Conservation (phyloP, 2,888 invertebrate genomes). For the Calliopum simillimum region DNA sequence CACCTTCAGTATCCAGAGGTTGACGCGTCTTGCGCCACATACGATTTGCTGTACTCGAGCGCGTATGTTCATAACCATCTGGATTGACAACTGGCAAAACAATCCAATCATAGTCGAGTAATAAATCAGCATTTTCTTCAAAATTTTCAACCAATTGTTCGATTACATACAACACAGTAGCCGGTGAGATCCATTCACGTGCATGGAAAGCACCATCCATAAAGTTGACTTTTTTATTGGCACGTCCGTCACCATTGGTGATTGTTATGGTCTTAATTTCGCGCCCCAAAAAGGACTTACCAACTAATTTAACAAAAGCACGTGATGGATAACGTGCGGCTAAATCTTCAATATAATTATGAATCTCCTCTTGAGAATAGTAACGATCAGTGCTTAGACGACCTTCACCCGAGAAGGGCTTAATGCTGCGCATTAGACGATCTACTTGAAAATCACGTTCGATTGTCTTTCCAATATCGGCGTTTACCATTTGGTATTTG, state of each 20-base stretch:
- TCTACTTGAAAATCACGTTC: conserved; percentile 50
- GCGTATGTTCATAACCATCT: conserved; percentile 77
- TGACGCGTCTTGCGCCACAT: conserved; percentile 79
- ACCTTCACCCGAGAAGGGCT: conserved; percentile 51
- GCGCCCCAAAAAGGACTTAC: conserved; percentile 72
- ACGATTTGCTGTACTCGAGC: conserved; percentile 56
- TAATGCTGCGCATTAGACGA: conserved; percentile 43
- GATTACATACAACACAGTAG: conserved; percentile 71
- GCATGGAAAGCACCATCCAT: conserved; percentile 74
- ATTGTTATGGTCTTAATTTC: conserved; percentile 73
- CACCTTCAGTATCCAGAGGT: conserved; percentile 53
- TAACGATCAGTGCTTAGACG: conserved; percentile 57
- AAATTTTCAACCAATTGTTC: conserved; percentile 71
- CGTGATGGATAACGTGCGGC: conserved; percentile 68
- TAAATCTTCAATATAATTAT: conserved; percentile 68
- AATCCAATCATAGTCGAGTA: conserved; percentile 74
- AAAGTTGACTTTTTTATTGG: conserved; percentile 69
- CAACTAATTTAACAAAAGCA: conserved; percentile 71
- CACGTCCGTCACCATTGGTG: conserved; percentile 67
- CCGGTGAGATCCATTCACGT: conserved; percentile 77
- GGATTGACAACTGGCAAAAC: conserved; percentile 76
- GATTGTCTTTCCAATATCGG: conserved; percentile 53
- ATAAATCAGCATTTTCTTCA: conserved; percentile 65
- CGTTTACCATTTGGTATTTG: conserved; percentile 48
- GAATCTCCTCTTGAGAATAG: conserved; percentile 66